Evolutionary conservation across 1,140 invertebrate species (phyloP).

Genomic region (Manduca sexta): DNA sequence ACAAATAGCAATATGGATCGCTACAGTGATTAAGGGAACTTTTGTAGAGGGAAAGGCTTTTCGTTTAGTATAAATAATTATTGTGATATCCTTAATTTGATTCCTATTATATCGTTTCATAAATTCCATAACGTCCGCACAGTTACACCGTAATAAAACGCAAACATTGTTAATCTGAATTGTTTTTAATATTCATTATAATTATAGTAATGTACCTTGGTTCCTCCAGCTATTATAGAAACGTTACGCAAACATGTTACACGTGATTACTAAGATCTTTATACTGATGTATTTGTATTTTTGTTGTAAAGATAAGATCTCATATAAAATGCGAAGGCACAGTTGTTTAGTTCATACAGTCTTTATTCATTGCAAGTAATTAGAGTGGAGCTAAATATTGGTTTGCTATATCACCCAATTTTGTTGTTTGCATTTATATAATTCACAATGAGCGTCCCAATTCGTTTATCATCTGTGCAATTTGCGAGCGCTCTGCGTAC

Average conservation of each 20-base stretch:
- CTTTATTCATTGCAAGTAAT: background rate
- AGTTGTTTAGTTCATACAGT: background rate
- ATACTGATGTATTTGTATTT: background rate
- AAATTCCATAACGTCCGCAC: no score
- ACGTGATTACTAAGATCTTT: background rate
- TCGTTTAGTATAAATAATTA: background rate
- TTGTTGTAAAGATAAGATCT: conserved; percentile 1
- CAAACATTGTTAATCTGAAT: no score
- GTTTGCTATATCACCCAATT: background rate
- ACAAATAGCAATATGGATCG: no score
- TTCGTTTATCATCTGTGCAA: background rate
- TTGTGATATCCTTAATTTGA: background rate
- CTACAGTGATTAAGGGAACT: no score
- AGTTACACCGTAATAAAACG: no score
- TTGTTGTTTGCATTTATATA: background rate
- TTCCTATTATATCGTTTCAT: background rate
- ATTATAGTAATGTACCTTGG: no score
- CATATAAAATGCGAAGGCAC: background rate
- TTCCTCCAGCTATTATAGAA: no score
- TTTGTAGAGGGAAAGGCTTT: no score
- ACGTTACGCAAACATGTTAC: no score
- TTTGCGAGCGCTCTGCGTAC: conserved; percentile 6
- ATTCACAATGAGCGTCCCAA: background rate
- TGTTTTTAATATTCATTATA: no score
- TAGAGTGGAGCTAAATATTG: no score